Evolutionary conservation across 2,888 invertebrate genomes (phyloP).

Genomic region (Hemicrepidius hirtus): DNA sequence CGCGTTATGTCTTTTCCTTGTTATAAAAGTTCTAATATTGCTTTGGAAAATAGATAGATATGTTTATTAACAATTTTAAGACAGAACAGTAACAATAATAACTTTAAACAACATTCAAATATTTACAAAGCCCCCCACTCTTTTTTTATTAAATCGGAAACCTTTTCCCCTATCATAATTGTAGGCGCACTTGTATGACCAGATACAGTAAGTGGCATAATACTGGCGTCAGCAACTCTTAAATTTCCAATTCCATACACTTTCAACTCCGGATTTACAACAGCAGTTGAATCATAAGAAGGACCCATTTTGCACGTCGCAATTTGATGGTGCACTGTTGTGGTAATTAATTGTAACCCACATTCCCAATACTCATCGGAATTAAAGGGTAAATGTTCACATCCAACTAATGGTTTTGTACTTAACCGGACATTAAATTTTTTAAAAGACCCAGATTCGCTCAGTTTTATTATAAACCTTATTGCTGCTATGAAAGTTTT

Average conservation of each 20-base stretch:
- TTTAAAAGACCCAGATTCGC: constrained; percentile 72
- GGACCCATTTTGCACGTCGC: constrained; percentile 84
- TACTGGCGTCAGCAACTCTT: constrained; percentile 81
- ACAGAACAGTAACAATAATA: too few relatives aligned
- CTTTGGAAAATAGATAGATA: too few relatives aligned
- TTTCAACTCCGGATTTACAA: constrained; percentile 65
- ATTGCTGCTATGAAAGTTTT: constrained; percentile 75
- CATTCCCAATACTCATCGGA: constrained; percentile 83
- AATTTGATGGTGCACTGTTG: constrained; percentile 81
- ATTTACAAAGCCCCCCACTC: constrained; percentile 55
- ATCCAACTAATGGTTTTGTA: constrained; percentile 75
- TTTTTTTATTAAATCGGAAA: constrained; percentile 77
- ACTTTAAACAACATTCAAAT: too few relatives aligned
- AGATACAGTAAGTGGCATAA: constrained; percentile 80
- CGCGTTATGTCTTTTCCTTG: too few relatives aligned
- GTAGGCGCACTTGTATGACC: constrained; percentile 81
- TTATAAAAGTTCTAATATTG: too few relatives aligned
- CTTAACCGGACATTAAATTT: constrained; percentile 77
- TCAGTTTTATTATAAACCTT: constrained; percentile 71
- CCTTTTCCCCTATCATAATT: constrained; percentile 85
- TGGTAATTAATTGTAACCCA: constrained; percentile 75
- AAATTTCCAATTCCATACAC: constrained; percentile 78
- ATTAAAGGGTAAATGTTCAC: constrained; percentile 73
- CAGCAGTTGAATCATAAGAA: constrained; percentile 70
- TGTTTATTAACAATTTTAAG: too few relatives aligned